Percentiles rank a stretch among this genome's conserved stretches.
phyloP scores from a whole-genome alignment of 2,113 vertebrate species.

The Eulemur macaco region DNA sequence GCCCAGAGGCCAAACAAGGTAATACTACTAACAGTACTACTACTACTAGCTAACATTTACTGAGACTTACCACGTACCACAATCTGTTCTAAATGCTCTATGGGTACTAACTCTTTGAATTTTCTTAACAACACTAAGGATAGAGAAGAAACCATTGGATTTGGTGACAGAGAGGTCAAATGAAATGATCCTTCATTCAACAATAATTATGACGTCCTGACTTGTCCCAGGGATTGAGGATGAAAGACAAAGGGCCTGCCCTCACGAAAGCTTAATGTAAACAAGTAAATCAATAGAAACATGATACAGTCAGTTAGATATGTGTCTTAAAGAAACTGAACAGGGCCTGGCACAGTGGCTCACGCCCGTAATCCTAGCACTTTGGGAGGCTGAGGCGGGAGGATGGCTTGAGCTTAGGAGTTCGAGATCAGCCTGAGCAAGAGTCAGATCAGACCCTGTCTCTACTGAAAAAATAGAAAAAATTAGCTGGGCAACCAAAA shows the following conservation, averaged over 20 bases:
- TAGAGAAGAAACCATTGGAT: background rate
- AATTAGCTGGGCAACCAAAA: too few relatives aligned
- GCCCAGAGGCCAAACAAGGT: background rate
- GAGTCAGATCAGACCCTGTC: too few relatives aligned
- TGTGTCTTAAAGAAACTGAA: background rate
- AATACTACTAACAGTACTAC: background rate
- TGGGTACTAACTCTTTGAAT: background rate
- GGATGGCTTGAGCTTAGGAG: too few relatives aligned
- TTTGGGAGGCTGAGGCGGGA: too few relatives aligned
- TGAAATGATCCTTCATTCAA: background rate
- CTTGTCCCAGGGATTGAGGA: background rate
- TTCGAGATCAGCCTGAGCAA: too few relatives aligned
- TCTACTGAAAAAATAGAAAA: too few relatives aligned
- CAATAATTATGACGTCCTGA: background rate
- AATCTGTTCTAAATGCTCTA: background rate
- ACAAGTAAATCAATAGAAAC: background rate
- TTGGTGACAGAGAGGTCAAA: background rate
- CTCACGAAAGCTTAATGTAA: background rate
- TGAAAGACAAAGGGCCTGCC: background rate
- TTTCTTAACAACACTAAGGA: background rate
- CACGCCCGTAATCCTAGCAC: too few relatives aligned
- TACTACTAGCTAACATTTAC: background rate
- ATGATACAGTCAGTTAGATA: background rate
- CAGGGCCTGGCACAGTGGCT: too few relatives aligned
- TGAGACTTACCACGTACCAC: background rate